phyloP scores from a whole-genome alignment of 2,113 vertebrate genomes.

The Desmodus rotundus region DNA sequence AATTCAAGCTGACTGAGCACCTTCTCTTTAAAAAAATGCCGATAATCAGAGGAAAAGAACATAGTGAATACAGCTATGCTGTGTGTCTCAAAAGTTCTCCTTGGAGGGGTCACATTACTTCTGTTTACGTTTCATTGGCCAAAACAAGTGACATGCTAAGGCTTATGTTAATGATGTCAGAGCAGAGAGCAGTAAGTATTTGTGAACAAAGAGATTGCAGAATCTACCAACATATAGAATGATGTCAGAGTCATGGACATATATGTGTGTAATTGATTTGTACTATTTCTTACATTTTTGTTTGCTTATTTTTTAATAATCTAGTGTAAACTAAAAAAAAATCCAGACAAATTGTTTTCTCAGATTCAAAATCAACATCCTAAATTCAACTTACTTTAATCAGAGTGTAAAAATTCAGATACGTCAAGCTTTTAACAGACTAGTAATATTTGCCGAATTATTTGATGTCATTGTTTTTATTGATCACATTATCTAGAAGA shows the following conservation, averaged over 20 bases:
- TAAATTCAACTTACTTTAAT: neutral
- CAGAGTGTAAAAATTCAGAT: neutral
- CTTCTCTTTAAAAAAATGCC: neutral
- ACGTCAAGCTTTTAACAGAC: neutral
- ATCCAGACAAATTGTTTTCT: neutral
- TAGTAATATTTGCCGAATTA: neutral
- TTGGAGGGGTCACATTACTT: neutral
- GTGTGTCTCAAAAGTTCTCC: neutral
- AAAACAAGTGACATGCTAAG: neutral
- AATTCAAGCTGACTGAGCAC: accelerated
- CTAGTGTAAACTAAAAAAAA: neutral
- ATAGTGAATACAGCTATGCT: neutral
- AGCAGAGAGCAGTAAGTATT: neutral
- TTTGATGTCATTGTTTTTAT: neutral
- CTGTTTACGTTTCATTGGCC: neutral
- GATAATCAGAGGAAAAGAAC: neutral
- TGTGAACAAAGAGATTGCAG: neutral
- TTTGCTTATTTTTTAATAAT: neutral
- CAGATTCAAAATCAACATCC: neutral
- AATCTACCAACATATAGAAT: neutral
- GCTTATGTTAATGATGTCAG: neutral
- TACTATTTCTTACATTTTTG: neutral
- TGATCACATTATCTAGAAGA: neutral
- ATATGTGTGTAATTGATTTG: neutral
- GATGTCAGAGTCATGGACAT: neutral